Conservation (phyloP, 2,113 vertebrate species). For the Saccopteryx leptura region DNA sequence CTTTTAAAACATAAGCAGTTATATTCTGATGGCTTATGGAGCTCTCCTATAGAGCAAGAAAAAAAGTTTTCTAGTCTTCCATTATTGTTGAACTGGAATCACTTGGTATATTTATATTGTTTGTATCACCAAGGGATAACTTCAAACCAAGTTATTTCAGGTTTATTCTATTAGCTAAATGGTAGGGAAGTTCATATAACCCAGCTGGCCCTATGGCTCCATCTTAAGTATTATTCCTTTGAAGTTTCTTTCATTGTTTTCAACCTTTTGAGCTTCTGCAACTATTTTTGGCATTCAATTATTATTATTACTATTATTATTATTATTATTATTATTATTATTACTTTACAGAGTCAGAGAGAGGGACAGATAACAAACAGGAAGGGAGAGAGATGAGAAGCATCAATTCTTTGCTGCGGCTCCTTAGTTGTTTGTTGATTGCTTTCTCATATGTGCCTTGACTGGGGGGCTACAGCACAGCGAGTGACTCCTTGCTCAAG, state of each 20-base stretch:
- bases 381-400: no score
- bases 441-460: no score
- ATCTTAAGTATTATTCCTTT: slow-evolving; percentile 52
- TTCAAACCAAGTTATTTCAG: slow-evolving; percentile 14
- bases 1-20: not conserved
- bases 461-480: no score
- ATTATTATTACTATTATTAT: not conserved
- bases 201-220: not conserved
- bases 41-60: not conserved
- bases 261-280: slow-evolving; percentile 51
- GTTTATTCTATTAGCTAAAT: slow-evolving; percentile 45
- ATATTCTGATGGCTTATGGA: not conserved
- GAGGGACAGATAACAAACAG: no score
- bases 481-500: no score
- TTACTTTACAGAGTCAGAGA: no score
- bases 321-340: no score
- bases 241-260: slow-evolving; percentile 23
- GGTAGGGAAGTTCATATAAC: not conserved
- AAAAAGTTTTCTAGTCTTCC: not conserved
- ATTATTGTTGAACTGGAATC: not conserved
- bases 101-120: not conserved
- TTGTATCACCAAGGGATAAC: slow-evolving; percentile 23
- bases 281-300: slow-evolving; percentile 39
- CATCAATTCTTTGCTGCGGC: no score
- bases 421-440: no score